phyloP scores from a whole-genome alignment of 1,140 invertebrate species.

The Andrena cerasifolii region DNA sequence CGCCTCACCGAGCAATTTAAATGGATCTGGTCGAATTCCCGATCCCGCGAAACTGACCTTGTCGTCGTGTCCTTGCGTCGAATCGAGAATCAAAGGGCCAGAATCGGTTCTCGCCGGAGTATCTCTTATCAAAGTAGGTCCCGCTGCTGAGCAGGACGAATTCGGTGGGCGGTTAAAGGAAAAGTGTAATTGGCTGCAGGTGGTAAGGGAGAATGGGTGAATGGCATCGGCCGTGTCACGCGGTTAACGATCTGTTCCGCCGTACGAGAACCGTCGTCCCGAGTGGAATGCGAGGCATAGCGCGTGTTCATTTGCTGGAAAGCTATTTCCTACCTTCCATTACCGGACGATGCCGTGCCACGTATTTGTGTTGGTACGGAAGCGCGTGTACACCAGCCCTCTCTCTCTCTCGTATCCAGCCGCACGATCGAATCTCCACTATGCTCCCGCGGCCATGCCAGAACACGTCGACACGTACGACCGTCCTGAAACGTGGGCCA shows the following conservation, averaged over 20 bases:
- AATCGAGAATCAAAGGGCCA: background rate
- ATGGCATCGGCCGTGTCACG: slow-evolving; percentile 56
- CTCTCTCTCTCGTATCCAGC: background rate
- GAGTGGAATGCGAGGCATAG: slow-evolving; percentile 59
- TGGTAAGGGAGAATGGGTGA: slow-evolving; percentile 7
- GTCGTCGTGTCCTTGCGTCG: background rate
- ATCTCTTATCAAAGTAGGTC: too few species aligned
- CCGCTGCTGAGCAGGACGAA: background rate
- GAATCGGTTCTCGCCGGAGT: too few species aligned
- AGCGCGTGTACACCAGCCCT: slow-evolving; percentile 19
- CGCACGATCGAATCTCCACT: background rate
- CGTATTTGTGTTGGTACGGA: slow-evolving; percentile 22
- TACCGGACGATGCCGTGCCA: slow-evolving; percentile 45
- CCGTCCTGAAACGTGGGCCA: too few species aligned
- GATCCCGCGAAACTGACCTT: background rate
- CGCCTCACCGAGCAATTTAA: background rate
- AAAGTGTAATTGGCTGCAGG: background rate
- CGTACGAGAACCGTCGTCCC: slow-evolving; percentile 49
- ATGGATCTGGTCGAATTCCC: background rate
- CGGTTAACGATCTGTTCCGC: slow-evolving; percentile 67
- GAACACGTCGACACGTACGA: background rate
- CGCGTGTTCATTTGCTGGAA: slow-evolving; percentile 71
- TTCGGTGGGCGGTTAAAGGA: background rate
- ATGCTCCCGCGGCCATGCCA: background rate
- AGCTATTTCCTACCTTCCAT: slow-evolving; percentile 69